phyloP scores from a whole-genome alignment of 2,888 invertebrate genomes.

The Cantharis rufa region DNA sequence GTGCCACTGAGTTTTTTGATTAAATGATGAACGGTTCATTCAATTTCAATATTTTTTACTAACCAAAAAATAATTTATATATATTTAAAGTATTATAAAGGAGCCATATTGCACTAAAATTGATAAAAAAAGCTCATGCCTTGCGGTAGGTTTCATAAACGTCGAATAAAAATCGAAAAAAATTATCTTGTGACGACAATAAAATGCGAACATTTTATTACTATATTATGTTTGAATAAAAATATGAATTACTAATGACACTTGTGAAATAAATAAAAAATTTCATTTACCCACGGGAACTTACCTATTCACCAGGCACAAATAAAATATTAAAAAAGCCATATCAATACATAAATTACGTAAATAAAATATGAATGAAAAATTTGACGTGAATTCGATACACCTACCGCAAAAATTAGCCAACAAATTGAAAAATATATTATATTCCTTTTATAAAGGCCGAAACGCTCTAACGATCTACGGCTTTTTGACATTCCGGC shows the following conservation, averaged over 20 bases:
- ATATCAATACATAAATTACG: background rate
- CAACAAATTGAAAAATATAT: background rate
- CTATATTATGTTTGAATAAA: background rate
- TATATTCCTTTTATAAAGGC: background rate
- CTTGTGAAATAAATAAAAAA: background rate
- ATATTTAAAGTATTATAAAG: background rate
- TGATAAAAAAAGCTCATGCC: background rate
- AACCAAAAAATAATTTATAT: background rate
- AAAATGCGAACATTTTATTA: background rate
- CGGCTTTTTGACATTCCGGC: background rate
- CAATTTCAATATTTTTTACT: slow-evolving; percentile 11
- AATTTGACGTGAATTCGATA: background rate
- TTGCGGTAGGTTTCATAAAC: background rate
- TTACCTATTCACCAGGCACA: background rate
- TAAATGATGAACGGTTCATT: slow-evolving; percentile 28
- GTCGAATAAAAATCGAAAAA: background rate
- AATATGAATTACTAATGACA: slow-evolving; percentile 4
- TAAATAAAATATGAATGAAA: background rate
- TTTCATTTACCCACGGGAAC: background rate
- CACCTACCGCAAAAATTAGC: background rate
- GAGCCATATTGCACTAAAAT: background rate
- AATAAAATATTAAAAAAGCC: background rate
- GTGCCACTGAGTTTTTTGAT: slow-evolving; percentile 29
- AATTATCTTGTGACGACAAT: background rate
- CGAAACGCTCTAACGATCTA: background rate